Percentiles rank a stretch among this genome's conserved stretches.
phyloP scores from a whole-genome alignment of 37 sponge, comb jelly and placozoan species.

The Aplysina aerophoba region DNA sequence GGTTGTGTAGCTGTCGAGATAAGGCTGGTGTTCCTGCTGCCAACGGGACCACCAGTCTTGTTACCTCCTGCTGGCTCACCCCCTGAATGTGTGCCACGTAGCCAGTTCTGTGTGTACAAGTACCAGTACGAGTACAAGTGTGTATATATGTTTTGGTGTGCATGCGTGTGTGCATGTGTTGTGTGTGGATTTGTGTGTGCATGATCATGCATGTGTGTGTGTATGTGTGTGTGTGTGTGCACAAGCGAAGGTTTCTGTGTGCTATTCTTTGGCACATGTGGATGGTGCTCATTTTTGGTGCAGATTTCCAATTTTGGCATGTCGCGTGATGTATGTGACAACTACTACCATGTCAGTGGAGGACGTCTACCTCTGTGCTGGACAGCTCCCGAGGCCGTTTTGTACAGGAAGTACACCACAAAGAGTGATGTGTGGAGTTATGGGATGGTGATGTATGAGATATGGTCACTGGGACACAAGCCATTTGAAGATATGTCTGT shows the following conservation, averaged over 20 bases:
- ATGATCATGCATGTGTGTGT: not conserved
- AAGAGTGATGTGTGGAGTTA: conserved; percentile 30
- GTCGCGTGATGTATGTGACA: conserved; percentile 18
- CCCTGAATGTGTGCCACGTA: too few relatives aligned
- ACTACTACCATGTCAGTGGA: conserved; percentile 17
- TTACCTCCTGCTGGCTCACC: too few relatives aligned
- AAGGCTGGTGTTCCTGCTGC: too few relatives aligned
- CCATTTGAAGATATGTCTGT: not conserved
- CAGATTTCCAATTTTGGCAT: conserved; percentile 39
- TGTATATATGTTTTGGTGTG: not conserved
- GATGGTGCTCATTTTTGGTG: not conserved
- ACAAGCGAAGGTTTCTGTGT: not conserved
- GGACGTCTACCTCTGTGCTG: conserved; percentile 30
- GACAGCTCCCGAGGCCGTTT: conserved; percentile 35
- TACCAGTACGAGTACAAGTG: too few relatives aligned
- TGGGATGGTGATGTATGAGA: conserved; percentile 29
- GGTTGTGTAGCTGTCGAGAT: not conserved
- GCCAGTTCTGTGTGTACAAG: too few relatives aligned
- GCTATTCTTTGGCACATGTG: not conserved
- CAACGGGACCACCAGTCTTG: too few relatives aligned
- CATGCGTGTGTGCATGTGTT: conserved; percentile 24
- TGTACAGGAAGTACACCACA: conserved; percentile 29
- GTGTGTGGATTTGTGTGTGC: conserved; percentile 28
- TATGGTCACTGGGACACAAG: conserved; percentile 22
- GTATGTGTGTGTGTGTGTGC: not conserved